phyloP scores from a whole-genome alignment of 2,888 invertebrate genomes.

The Ophion ventricosus region DNA sequence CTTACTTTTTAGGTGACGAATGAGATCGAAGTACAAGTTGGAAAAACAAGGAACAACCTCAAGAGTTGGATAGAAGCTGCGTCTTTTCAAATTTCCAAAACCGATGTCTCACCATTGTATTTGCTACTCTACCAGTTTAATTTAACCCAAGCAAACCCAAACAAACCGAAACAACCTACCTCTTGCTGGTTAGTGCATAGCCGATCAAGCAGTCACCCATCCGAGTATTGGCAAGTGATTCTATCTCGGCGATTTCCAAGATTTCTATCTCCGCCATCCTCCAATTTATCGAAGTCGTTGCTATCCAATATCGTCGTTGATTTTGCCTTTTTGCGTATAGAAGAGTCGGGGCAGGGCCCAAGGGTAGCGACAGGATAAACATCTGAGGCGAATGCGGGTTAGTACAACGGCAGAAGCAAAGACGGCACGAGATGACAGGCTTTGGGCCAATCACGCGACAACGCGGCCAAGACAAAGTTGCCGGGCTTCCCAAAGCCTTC shows the following conservation, averaged over 20 bases:
- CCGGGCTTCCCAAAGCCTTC: slow-evolving; percentile 51
- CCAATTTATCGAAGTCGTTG: slow-evolving; percentile 14
- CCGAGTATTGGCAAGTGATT: no score
- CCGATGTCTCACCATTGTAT: no score
- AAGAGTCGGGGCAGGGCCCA: slow-evolving; percentile 1
- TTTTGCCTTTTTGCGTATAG: slow-evolving; percentile 6
- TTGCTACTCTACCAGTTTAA: background rate
- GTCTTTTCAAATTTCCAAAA: background rate
- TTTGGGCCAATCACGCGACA: slow-evolving; percentile 42
- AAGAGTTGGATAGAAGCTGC: background rate
- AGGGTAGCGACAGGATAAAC: slow-evolving; percentile 37
- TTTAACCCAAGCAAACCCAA: background rate
- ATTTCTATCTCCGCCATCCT: background rate
- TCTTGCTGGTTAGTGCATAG: no score
- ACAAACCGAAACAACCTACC: no score
- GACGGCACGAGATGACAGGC: slow-evolving; percentile 43
- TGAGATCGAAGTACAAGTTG: background rate
- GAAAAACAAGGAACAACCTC: background rate
- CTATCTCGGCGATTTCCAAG: no score
- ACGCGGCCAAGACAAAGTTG: slow-evolving; percentile 8
- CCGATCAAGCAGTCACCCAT: no score
- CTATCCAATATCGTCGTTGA: slow-evolving; percentile 13
- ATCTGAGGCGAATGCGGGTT: slow-evolving; percentile 36
- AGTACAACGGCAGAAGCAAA: slow-evolving; percentile 1
- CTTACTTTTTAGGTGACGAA: background rate